phyloP scores from a whole-genome alignment of 2,888 invertebrate genomes.

The Drosophila macrothrix region DNA sequence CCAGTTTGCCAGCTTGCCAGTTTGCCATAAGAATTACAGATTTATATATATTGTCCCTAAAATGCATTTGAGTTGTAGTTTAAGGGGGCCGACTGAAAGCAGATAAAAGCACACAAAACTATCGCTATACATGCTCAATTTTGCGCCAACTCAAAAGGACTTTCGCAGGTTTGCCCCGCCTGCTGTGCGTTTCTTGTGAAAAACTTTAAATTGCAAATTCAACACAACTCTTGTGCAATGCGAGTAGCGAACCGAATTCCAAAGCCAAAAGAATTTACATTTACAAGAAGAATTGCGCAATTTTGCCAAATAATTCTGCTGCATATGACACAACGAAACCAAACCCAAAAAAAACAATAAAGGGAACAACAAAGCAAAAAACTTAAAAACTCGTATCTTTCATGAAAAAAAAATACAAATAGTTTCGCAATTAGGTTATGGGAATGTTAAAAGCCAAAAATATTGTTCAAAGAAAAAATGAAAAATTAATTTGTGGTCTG shows the following conservation, averaged over 20 bases:
- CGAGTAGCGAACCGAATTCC: constrained; percentile 33
- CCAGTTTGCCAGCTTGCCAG: constrained; percentile 36
- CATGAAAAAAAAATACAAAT: not conserved
- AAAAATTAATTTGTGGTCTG: not conserved
- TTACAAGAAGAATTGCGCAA: constrained; percentile 58
- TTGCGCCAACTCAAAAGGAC: constrained; percentile 45
- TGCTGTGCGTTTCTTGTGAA: constrained; percentile 19
- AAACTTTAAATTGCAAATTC: constrained; percentile 69
- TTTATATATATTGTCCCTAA: constrained; percentile 45
- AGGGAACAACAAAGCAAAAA: constrained; percentile 5
- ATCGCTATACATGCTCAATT: constrained; percentile 50
- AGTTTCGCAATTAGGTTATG: constrained; percentile 28
- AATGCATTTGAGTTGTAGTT: constrained; percentile 30
- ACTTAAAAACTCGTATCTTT: constrained; percentile 3
- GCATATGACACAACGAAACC: constrained; percentile 36
- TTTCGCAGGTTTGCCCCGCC: constrained; percentile 9
- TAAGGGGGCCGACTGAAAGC: constrained; percentile 33
- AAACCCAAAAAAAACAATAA: constrained; percentile 5
- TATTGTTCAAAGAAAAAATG: not conserved
- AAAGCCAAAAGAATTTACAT: constrained; percentile 61
- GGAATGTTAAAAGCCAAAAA: not conserved
- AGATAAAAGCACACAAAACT: constrained; percentile 62
- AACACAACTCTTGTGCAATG: constrained; percentile 54
- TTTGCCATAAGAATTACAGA: constrained; percentile 44
- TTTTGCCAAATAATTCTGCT: constrained; percentile 52